These are phyloP conservation scores for Eilema caniola DNA, from an alignment of 2,888 invertebrate species.

Conservation along the genomic window DNA sequence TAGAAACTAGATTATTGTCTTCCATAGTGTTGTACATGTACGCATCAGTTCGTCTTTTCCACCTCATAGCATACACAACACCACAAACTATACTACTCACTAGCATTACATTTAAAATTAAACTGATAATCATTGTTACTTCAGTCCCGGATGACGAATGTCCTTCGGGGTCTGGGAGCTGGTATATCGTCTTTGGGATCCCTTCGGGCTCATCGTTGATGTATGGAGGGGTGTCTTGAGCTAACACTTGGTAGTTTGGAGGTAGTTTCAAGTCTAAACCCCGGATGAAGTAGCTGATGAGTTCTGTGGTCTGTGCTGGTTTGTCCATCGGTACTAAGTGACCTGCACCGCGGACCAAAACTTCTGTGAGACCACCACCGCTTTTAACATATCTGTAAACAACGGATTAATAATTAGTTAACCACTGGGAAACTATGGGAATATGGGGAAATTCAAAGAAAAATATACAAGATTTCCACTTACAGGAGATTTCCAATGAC, in stretches of 20 bases:
- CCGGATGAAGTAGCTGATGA: slow-evolving; percentile 67
- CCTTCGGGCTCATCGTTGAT: slow-evolving; percentile 45
- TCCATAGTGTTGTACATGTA: slow-evolving; percentile 63
- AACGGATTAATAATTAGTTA: too few relatives aligned
- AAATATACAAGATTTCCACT: too few relatives aligned
- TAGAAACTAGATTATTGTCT: slow-evolving; percentile 56
- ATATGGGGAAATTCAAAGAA: too few relatives aligned
- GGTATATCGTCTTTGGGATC: slow-evolving; percentile 36
- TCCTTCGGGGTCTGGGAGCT: slow-evolving; percentile 24
- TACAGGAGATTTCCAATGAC: too few relatives aligned
- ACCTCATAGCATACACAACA: slow-evolving; percentile 56
- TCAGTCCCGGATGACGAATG: slow-evolving; percentile 37
- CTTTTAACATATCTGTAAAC: slow-evolving; percentile 84
- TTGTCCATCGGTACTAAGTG: slow-evolving; percentile 89
- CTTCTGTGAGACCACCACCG: slow-evolving; percentile 85
- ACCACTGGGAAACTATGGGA: too few relatives aligned
- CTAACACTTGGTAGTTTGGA: slow-evolving; percentile 47
- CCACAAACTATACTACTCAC: slow-evolving; percentile 55
- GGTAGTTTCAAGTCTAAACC: slow-evolving; percentile 56
- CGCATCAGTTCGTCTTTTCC: slow-evolving; percentile 61
- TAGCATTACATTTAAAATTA: slow-evolving; percentile 68
- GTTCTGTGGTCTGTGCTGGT: slow-evolving; percentile 75
- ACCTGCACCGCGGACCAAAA: slow-evolving; percentile 87
- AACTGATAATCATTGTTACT: slow-evolving; percentile 62
- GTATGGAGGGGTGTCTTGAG: slow-evolving; percentile 47